Evolutionary conservation across 2,113 vertebrate genomes (phyloP).

Genomic region (Trichechus manatus): DNA sequence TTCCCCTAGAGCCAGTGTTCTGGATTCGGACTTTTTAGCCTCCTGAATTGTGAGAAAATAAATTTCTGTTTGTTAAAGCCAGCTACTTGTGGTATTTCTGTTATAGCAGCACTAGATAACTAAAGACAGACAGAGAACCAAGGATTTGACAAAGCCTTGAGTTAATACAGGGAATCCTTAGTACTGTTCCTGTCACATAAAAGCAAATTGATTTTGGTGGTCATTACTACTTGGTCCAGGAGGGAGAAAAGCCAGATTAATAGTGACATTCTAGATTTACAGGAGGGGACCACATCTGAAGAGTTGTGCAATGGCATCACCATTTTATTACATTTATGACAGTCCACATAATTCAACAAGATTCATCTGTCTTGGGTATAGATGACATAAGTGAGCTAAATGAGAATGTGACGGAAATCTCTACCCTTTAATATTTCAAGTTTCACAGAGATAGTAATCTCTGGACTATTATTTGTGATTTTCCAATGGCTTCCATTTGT

Average conservation of each 20-base stretch:
- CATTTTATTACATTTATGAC: neutral
- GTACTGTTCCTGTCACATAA: neutral
- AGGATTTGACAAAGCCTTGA: neutral
- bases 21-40: too few relatives aligned
- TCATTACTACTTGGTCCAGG: neutral
- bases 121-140: neutral
- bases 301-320: neutral
- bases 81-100: too few relatives aligned
- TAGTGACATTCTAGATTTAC: neutral
- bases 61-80: neutral
- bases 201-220: neutral
- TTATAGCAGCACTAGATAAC: too few relatives aligned
- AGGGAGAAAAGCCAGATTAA: neutral
- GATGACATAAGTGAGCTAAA: neutral
- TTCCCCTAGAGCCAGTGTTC: too few relatives aligned
- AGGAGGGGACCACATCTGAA: neutral
- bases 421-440: neutral
- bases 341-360: neutral
- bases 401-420: neutral
- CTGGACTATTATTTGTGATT: neutral
- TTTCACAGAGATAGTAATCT: neutral
- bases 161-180: neutral
- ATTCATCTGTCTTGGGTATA: neutral
- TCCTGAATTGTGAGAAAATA: too few relatives aligned
- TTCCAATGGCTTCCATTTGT: neutral